Conservation (phyloP, 2,113 vertebrate species). For the Chloebia gouldiae region DNA sequence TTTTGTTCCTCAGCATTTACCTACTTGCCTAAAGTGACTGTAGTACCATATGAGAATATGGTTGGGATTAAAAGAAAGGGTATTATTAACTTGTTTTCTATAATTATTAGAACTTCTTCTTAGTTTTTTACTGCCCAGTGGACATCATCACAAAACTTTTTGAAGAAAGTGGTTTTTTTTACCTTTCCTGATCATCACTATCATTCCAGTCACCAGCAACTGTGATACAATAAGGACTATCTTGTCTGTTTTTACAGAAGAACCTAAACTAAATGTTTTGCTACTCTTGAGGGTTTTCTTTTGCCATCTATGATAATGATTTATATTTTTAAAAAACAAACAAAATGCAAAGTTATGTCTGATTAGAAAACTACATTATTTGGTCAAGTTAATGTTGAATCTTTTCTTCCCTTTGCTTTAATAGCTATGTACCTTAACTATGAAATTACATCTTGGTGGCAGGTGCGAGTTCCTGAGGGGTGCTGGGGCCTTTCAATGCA, state of each 20-base stretch:
- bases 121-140: neutral
- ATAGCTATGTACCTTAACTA: neutral
- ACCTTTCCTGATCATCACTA: neutral
- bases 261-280: neutral
- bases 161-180: neutral
- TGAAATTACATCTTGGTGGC: neutral
- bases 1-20: neutral
- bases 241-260: neutral
- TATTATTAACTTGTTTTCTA: neutral
- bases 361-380: neutral
- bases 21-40: neutral
- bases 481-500: neutral
- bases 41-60: neutral
- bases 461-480: fast-evolving
- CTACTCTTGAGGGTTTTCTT: neutral
- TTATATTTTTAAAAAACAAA: neutral
- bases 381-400: neutral
- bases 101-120: neutral
- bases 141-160: neutral
- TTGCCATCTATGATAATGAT: neutral
- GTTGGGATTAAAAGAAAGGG: neutral
- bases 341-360: neutral
- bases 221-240: neutral
- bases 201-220: neutral
- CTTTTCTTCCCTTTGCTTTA: neutral